A percentile compares a stretch with the other conserved stretches of the same genome.
Evolutionary conservation across 2,888 invertebrate species (phyloP).

Genomic region (Drosophila borealis): DNA sequence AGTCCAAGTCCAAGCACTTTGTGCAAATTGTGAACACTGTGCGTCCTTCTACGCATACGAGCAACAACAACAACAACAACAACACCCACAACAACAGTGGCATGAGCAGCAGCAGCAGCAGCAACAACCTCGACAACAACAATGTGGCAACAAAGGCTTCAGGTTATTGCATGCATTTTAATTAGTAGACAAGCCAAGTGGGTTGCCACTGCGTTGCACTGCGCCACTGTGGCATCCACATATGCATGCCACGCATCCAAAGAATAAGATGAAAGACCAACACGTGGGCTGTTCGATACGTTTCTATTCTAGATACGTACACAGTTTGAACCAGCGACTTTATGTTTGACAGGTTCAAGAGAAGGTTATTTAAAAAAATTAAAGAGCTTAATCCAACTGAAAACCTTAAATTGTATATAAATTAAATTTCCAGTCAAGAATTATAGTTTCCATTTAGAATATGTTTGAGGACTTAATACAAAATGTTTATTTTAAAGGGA

Average conservation of each 20-base stretch:
- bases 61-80: conserved; percentile 34
- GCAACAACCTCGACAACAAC: conserved; percentile 67
- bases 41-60: conserved; percentile 76
- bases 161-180: conserved; percentile 80
- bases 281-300: conserved; percentile 11
- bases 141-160: conserved; percentile 80
- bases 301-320: background rate
- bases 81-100: conserved; percentile 15
- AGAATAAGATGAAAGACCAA: conserved; percentile 36
- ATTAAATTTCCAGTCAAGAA: no score
- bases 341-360: no score
- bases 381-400: no score
- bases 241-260: conserved; percentile 46
- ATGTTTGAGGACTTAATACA: no score
- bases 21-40: conserved; percentile 73
- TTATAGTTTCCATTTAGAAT: no score
- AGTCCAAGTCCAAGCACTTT: conserved; percentile 69
- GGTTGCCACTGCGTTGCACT: conserved; percentile 64
- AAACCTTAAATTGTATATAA: no score
- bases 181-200: conserved; percentile 81
- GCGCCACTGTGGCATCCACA: conserved; percentile 38
- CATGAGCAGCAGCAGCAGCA: conserved; percentile 30
- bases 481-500: no score
- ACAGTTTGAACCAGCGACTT: no score
- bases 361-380: no score